Evolutionary conservation across 1,140 invertebrate genomes (phyloP).

Genomic region (Drosophila chauvacae): DNA sequence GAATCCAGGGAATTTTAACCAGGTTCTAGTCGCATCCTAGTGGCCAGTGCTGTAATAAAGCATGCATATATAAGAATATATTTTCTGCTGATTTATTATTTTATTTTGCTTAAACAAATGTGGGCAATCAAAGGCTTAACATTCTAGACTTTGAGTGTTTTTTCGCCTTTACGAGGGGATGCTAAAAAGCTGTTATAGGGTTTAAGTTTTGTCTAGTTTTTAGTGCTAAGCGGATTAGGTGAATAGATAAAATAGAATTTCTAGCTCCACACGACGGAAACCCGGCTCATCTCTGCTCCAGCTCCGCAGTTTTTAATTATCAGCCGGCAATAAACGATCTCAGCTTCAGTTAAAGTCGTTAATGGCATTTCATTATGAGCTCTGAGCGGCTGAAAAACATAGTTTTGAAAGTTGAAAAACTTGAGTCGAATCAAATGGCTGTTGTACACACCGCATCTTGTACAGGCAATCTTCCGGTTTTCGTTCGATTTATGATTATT

Average conservation of each 20-base stretch:
- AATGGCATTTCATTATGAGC: slow-evolving; percentile 60
- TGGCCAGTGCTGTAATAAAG: slow-evolving; percentile 20
- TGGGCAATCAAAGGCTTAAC: slow-evolving; percentile 58
- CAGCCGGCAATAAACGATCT: slow-evolving; percentile 55
- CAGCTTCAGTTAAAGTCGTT: slow-evolving; percentile 48
- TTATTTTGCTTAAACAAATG: slow-evolving; percentile 22
- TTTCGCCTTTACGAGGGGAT: slow-evolving; percentile 35
- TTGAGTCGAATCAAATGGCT: slow-evolving; percentile 62
- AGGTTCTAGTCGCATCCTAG: slow-evolving; percentile 62
- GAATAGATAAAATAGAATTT: slow-evolving; percentile 18
- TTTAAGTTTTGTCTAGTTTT: slow-evolving; percentile 18
- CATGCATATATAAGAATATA: slow-evolving; percentile 5
- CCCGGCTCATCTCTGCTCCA: slow-evolving; percentile 34
- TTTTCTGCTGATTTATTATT: slow-evolving; percentile 13
- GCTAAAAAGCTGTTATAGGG: slow-evolving; percentile 37
- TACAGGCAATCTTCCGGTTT: slow-evolving; percentile 70
- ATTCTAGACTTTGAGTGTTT: slow-evolving; percentile 39
- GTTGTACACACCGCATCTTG: slow-evolving; percentile 40
- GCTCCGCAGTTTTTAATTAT: slow-evolving; percentile 57
- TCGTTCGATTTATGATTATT: slow-evolving; percentile 67
- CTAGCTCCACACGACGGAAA: slow-evolving; percentile 34
- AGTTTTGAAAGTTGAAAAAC: slow-evolving; percentile 80
- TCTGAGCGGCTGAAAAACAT: slow-evolving; percentile 29
- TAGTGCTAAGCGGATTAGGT: slow-evolving; percentile 29
- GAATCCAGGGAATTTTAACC: slow-evolving; percentile 51